Conservation (phyloP, 2,797 vertebrate genomes). For the Pelochelys cantorii region DNA sequence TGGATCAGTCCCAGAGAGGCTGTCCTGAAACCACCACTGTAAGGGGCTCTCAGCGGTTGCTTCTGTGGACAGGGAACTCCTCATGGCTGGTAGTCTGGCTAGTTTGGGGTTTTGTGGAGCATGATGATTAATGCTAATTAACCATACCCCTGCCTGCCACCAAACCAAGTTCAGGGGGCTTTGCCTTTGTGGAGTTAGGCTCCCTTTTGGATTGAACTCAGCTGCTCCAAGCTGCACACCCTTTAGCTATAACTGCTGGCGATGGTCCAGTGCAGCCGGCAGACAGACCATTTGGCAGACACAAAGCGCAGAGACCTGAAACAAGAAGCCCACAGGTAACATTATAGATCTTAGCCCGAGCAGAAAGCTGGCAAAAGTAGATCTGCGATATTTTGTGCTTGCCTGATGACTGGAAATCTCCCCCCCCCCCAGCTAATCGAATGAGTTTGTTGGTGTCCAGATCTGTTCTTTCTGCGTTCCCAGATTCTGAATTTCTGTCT, state of each 20-base stretch:
- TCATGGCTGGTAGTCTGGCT: background rate
- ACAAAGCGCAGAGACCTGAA: slow-evolving; percentile 11
- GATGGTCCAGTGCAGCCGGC: slow-evolving; percentile 17
- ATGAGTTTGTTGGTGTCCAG: background rate
- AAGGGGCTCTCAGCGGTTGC: background rate
- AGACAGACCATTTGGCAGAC: slow-evolving; percentile 22
- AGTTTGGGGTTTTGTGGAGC: background rate
- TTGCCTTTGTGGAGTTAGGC: background rate
- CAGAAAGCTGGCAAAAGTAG: background rate
- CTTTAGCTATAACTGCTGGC: slow-evolving; percentile 20
- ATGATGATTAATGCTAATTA: slow-evolving; percentile 40
- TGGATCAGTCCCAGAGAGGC: slow-evolving; percentile 59
- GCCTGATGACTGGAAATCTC: background rate
- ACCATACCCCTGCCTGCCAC: slow-evolving; percentile 22
- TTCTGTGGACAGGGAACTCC: background rate
- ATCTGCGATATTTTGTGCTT: background rate
- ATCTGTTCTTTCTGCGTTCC: background rate
- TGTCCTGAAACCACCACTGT: background rate
- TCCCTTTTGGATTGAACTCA: slow-evolving; percentile 52
- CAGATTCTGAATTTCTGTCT: background rate
- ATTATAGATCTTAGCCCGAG: background rate
- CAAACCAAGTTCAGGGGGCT: slow-evolving; percentile 36
- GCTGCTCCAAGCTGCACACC: slow-evolving; percentile 42
- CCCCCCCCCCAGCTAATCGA: background rate
- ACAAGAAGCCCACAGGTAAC: background rate